Evolutionary conservation across 2,113 vertebrate genomes (phyloP).

Genomic region (Phoenicopterus ruber): DNA sequence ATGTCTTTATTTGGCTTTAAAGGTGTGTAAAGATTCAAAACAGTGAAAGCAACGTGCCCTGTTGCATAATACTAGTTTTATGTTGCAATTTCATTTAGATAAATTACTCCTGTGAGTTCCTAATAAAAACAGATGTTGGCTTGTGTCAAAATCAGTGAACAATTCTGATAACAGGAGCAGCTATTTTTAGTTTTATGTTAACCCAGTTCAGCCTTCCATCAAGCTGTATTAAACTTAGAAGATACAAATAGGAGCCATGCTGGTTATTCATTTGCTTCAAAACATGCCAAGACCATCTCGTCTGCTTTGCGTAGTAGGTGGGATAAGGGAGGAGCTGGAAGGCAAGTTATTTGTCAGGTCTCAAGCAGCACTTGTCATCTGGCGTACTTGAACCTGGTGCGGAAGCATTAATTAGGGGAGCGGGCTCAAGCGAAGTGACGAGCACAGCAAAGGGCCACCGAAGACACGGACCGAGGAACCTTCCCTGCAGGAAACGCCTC

Average conservation of each 20-base stretch:
- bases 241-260: neutral
- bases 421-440: accelerated
- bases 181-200: constrained; percentile 46
- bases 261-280: neutral
- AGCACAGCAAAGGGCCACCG: neutral
- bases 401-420: neutral
- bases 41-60: neutral
- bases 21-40: neutral
- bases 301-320: neutral
- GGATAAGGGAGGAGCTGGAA: neutral
- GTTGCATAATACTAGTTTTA: neutral
- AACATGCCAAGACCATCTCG: neutral
- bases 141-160: constrained; percentile 48
- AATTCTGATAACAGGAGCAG: constrained; percentile 22
- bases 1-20: neutral
- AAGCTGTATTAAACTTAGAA: neutral
- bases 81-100: constrained; percentile 34
- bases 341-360: neutral
- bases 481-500: neutral
- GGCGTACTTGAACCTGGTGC: neutral
- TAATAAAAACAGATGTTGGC: constrained; percentile 55
- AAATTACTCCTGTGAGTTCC: constrained; percentile 20
- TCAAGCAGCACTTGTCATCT: neutral
- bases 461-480: accelerated
- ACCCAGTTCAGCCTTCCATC: constrained; percentile 34